Conservation (phyloP, 2,797 vertebrate species). For the Coregonus suidteri region DNA sequence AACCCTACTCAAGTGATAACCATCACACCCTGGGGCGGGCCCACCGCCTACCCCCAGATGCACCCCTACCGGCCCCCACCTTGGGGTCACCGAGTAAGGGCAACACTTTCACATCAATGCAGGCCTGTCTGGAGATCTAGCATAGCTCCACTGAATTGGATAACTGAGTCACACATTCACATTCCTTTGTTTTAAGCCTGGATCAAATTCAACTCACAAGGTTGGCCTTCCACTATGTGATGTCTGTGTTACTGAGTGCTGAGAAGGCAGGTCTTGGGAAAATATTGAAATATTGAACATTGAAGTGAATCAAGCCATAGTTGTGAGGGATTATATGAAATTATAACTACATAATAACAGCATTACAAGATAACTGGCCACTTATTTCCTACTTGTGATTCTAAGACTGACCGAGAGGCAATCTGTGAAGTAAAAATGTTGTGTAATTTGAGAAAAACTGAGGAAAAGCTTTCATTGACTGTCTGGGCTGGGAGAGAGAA, state of each 20-base stretch:
- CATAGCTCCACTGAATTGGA: slow-evolving; percentile 56
- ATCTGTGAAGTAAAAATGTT: slow-evolving; percentile 4
- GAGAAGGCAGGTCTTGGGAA: slow-evolving; percentile 1
- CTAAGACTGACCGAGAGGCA: neutral
- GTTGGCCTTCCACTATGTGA: neutral
- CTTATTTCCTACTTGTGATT: neutral
- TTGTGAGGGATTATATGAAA: slow-evolving; percentile 4
- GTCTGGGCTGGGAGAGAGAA: neutral
- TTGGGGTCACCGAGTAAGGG: slow-evolving; percentile 40
- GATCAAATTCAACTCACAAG: neutral
- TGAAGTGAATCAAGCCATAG: neutral
- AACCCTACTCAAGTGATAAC: slow-evolving; percentile 70
- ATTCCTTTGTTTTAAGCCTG: slow-evolving; percentile 53
- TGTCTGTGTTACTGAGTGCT: slow-evolving; percentile 8
- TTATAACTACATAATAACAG: neutral
- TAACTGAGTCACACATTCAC: slow-evolving; percentile 68
- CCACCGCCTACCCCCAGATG: slow-evolving; percentile 35
- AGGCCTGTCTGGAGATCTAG: slow-evolving; percentile 46
- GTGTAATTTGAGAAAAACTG: neutral
- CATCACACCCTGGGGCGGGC: slow-evolving; percentile 34
- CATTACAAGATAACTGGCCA: slow-evolving; percentile 19
- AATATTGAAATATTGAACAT: neutral
- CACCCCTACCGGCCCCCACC: neutral
- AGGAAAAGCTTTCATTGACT: slow-evolving; percentile 27
- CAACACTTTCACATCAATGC: slow-evolving; percentile 49